These are phyloP conservation scores for Drosophila picticornis DNA, from an alignment of 2,888 invertebrate genomes.

Conservation along the genomic window DNA sequence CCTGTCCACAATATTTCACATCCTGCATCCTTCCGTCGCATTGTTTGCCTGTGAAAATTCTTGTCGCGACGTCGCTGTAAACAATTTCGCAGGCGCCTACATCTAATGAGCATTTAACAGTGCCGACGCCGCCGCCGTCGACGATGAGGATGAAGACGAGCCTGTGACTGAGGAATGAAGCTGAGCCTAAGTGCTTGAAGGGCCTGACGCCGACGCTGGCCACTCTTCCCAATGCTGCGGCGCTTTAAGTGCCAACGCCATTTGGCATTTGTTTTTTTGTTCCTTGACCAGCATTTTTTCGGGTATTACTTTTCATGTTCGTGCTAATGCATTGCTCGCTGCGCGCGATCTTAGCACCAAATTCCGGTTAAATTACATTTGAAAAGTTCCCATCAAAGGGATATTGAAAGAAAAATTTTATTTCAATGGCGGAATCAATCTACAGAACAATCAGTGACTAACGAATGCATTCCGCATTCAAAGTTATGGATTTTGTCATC, in stretches of 20 bases:
- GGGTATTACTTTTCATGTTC: constrained; percentile 69
- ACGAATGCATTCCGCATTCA: neutral
- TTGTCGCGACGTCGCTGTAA: constrained; percentile 83
- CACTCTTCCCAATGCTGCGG: constrained; percentile 25
- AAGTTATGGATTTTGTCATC: constrained; percentile 42
- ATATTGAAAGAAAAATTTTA: neutral
- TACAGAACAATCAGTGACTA: neutral
- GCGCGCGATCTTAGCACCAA: constrained; percentile 24
- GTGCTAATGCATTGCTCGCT: constrained; percentile 64
- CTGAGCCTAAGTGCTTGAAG: constrained; percentile 27
- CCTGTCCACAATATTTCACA: constrained; percentile 64
- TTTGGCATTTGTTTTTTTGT: constrained; percentile 56
- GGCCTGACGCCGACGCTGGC: constrained; percentile 22
- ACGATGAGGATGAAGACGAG: constrained; percentile 2
- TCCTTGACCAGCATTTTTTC: constrained; percentile 44
- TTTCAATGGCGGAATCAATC: constrained; percentile 1
- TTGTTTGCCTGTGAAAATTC: constrained; percentile 83
- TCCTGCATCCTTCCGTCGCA: constrained; percentile 77
- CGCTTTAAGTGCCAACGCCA: constrained; percentile 66
- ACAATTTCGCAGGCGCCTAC: constrained; percentile 83
- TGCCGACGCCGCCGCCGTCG: constrained; percentile 32
- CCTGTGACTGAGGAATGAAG: constrained; percentile 12
- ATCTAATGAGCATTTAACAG: constrained; percentile 82
- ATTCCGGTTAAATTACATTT: constrained; percentile 38
- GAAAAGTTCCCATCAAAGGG: constrained; percentile 49